These are phyloP conservation scores for Hydroisotoma schaefferi DNA, from an alignment of 2,888 invertebrate genomes.

Conservation along the genomic window DNA sequence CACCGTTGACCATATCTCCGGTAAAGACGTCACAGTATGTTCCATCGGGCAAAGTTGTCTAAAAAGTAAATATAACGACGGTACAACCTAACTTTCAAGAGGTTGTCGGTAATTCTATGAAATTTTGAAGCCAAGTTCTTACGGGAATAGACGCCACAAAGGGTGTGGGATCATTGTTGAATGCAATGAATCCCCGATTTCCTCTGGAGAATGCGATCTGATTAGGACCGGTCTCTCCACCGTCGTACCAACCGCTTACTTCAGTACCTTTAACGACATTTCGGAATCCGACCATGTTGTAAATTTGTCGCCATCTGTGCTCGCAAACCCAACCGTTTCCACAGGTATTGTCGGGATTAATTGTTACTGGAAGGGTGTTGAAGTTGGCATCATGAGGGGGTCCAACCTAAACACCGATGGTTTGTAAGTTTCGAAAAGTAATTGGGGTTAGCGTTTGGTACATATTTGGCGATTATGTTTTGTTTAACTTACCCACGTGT, in stretches of 20 bases:
- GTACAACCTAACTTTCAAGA: not conserved
- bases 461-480: slow-evolving; percentile 49
- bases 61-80: not conserved
- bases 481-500: slow-evolving; percentile 56
- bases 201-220: slow-evolving; percentile 68
- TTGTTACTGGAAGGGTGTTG: slow-evolving; percentile 64
- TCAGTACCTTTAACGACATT: slow-evolving; percentile 57
- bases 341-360: slow-evolving; percentile 65
- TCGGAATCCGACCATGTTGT: slow-evolving; percentile 72
- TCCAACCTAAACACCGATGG: slow-evolving; percentile 20
- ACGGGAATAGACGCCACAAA: not conserved
- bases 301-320: slow-evolving; percentile 78
- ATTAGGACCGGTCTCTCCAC: slow-evolving; percentile 60
- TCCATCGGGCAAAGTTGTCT: slow-evolving; percentile 1
- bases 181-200: slow-evolving; percentile 60
- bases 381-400: slow-evolving; percentile 56
- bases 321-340: slow-evolving; percentile 77
- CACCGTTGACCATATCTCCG: slow-evolving; percentile 1
- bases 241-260: slow-evolving; percentile 72
- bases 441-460: slow-evolving; percentile 24
- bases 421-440: not conserved
- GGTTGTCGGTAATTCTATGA: not conserved
- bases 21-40: slow-evolving; percentile 17
- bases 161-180: slow-evolving; percentile 57
- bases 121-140: not conserved